Conservation (phyloP, 1,140 invertebrate species). For the Tetramorium parvispinum region DNA sequence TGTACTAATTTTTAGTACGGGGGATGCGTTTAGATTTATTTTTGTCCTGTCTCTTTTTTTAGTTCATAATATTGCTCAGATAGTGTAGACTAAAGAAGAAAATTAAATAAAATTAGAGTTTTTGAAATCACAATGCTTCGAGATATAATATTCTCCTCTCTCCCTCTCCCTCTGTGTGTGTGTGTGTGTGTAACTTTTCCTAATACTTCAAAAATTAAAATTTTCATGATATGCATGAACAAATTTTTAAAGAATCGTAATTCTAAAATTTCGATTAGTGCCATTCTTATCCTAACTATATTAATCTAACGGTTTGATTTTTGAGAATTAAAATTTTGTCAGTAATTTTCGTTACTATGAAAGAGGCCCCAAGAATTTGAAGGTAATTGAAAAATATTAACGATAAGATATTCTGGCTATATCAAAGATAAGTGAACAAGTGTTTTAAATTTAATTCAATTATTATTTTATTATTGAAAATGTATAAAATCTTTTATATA, state of each 20-base stretch:
- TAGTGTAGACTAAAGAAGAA: background rate
- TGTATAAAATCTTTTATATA: too few species aligned
- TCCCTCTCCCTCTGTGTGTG: too few species aligned
- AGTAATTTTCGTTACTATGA: background rate
- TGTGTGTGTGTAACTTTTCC: too few species aligned
- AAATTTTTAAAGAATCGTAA: background rate
- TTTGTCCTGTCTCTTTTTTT: background rate
- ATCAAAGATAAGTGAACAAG: too few species aligned
- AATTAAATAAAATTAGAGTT: conserved; percentile 10
- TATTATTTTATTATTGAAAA: too few species aligned
- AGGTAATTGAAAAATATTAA: too few species aligned
- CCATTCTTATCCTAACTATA: background rate
- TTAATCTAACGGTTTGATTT: background rate
- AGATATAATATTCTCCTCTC: too few species aligned
- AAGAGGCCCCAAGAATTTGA: too few species aligned
- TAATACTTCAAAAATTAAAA: too few species aligned
- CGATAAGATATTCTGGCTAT: too few species aligned
- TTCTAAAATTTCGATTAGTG: background rate
- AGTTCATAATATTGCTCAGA: conserved; percentile 12
- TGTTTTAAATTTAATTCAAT: too few species aligned
- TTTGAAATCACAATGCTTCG: background rate
- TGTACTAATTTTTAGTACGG: background rate
- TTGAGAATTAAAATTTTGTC: background rate
- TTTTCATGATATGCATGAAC: background rate
- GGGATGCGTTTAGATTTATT: background rate